phyloP scores from a whole-genome alignment of 1,140 invertebrate genomes.

The Brachionus manjavacas region DNA sequence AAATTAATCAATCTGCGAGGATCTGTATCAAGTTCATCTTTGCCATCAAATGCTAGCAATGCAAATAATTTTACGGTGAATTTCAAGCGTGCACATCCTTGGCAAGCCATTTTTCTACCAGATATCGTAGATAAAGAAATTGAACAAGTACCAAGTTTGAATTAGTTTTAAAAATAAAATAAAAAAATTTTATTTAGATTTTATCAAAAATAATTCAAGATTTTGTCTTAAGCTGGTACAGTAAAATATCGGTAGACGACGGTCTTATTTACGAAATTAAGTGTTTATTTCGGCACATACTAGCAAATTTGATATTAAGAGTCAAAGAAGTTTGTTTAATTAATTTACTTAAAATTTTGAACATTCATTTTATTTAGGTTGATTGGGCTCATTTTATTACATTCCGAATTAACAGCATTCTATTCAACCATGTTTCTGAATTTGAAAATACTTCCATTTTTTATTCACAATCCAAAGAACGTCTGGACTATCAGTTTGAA shows the following conservation, averaged over 20 bases:
- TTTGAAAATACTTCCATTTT: conserved; percentile 3
- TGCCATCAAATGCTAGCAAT: neutral
- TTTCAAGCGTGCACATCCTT: conserved; percentile 15
- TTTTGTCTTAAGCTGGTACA: conserved; percentile 36
- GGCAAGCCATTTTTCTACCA: conserved; percentile 17
- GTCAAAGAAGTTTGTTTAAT: neutral
- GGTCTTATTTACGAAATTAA: conserved; percentile 15
- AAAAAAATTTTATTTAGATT: neutral
- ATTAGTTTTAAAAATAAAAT: neutral
- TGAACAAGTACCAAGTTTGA: neutral
- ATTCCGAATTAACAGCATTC: neutral
- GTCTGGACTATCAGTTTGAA: neutral
- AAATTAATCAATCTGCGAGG: neutral
- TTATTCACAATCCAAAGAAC: neutral
- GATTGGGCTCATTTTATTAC: conserved; percentile 7
- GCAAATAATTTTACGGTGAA: neutral
- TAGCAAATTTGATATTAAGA: conserved; percentile 6
- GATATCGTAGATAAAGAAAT: conserved; percentile 18
- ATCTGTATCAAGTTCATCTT: neutral
- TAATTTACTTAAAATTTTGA: neutral
- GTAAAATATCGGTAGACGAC: conserved; percentile 28
- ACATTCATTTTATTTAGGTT: neutral
- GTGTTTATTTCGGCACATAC: neutral
- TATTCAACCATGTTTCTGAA: neutral
- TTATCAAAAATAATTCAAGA: conserved; percentile 12